Base-by-base conservation (phyloP, 2,888 invertebrate species). In the Drosophila robusta region DNA sequence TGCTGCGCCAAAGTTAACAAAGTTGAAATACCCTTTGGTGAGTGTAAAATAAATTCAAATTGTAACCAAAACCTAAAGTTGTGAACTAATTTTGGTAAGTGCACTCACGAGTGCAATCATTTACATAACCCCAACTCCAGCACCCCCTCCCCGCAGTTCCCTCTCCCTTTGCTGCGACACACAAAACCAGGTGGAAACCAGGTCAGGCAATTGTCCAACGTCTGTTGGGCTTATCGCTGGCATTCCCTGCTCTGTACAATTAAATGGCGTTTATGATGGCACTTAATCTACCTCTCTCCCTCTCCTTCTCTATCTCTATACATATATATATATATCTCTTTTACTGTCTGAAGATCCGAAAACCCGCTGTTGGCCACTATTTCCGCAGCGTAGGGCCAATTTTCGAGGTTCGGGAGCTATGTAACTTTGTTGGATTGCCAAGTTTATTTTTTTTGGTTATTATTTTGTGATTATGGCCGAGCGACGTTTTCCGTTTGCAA, bases 221-320 rank as follows among this genome's bases (percentile, higher is more conserved):
- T 64, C 57, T 56, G 39, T 45, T 46, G 60, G 72, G 72, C 78
- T 80, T 77, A 77, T 80, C 64, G 62, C 60, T 26, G 38, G 16
- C 46, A 75, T 61, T 56, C 56, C 32, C 41, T 51, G 26, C 51
- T 44, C 49, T 24, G 46, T 49, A 71, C 78, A 79, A 79, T 79
- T 79, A 80, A 80, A 70, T 78, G 75, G 58, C 70, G 66, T 80
- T 80, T 79, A 74, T 80, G 78, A 77, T 80, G 78, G 60, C 74
- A 77, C 70, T 70, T 77, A 64, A 74, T 66, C 78, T 67, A 22
- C 41, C 26, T 51, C 52, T 0, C 32, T 6, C 18, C 2, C 47
- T 12, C 18, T 38, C 36, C 41, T 46, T 62, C 38, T 18, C 44
- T 12, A 34, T 45, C 18, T 34, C 26, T 41, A 11, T 51, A 32